These are phyloP conservation scores for Bubalus kerabau DNA, from an alignment of 2,113 vertebrate species.

Conservation along the genomic window DNA sequence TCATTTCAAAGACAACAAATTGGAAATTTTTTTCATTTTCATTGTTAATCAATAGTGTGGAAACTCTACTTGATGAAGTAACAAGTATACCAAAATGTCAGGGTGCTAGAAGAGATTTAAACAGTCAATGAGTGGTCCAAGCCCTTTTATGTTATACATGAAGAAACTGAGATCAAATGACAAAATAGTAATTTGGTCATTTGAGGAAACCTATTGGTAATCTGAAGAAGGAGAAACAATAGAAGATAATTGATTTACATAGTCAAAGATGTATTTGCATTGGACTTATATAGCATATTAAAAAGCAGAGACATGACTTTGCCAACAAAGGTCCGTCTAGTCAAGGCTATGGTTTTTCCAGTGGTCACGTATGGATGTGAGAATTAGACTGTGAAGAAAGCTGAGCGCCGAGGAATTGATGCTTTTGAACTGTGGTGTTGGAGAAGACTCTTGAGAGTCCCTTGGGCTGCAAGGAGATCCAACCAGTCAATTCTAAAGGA, in stretches of 20 bases:
- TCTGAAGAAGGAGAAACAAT: not conserved
- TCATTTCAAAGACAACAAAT: not conserved
- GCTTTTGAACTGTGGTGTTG: no score
- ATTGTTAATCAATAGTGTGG: not conserved
- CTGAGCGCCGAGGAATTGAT: no score
- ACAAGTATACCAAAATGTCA: not conserved
- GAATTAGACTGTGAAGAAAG: no score
- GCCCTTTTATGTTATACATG: not conserved
- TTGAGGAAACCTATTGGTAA: not conserved
- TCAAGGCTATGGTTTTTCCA: no score
- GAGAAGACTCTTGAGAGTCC: no score
- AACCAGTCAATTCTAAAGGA: no score
- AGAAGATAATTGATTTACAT: not conserved
- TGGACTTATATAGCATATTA: no score
- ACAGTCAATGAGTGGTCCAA: not conserved
- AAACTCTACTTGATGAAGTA: not conserved
- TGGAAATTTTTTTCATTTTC: not conserved
- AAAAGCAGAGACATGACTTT: no score
- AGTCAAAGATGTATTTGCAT: not conserved
- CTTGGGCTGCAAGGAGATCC: no score
- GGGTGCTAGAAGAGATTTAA: not conserved
- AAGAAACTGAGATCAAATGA: not conserved
- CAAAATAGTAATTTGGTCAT: not conserved
- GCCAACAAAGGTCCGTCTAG: no score
- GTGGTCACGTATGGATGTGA: no score